Evolutionary conservation across 2,888 invertebrate species (phyloP).

Genomic region (Blera fallax): DNA sequence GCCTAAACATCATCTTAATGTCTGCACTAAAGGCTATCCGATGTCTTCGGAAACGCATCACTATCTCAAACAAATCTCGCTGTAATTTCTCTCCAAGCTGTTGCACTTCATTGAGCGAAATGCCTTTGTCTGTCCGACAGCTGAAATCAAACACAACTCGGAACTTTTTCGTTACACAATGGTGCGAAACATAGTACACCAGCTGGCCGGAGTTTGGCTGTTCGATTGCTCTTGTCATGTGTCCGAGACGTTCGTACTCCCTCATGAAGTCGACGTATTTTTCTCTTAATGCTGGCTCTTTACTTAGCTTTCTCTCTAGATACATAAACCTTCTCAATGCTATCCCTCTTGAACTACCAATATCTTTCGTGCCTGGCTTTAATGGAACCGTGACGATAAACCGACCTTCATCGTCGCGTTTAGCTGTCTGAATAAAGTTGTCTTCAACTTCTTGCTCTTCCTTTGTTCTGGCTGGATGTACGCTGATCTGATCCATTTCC

Average conservation of each 20-base stretch:
- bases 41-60: too few species aligned
- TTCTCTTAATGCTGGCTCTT: not conserved
- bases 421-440: not conserved
- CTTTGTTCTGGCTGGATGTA: not conserved
- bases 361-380: not conserved
- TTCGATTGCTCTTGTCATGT: slow-evolving; percentile 12
- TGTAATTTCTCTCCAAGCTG: too few species aligned
- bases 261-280: slow-evolving; percentile 15
- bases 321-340: not conserved
- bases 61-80: too few species aligned
- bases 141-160: slow-evolving; percentile 31
- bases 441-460: not conserved
- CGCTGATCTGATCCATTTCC: not conserved
- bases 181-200: slow-evolving; percentile 42
- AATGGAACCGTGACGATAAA: not conserved
- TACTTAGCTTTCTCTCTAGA: not conserved
- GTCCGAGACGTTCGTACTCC: not conserved
- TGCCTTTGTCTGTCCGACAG: not conserved
- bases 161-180: slow-evolving; percentile 34
- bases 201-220: not conserved
- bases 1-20: slow-evolving; percentile 40
- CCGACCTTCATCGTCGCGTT: not conserved
- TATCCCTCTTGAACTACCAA: not conserved
- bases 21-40: slow-evolving; percentile 19
- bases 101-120: slow-evolving; percentile 29